Percentiles rank a stretch among this genome's conserved stretches.
phyloP scores from a whole-genome alignment of 2,113 vertebrate species.

The Melanocharis versteri region DNA sequence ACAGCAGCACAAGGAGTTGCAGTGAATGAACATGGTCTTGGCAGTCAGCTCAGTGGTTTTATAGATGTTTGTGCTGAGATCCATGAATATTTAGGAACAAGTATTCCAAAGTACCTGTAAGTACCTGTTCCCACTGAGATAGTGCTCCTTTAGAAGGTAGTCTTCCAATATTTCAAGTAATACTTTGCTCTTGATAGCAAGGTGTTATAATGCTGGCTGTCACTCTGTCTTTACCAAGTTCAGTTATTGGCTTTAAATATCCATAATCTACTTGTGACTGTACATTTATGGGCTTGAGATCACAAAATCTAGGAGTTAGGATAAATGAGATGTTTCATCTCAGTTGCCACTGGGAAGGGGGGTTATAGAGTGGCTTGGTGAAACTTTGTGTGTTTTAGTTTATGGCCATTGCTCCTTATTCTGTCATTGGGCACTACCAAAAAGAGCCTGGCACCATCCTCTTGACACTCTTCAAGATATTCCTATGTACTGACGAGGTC shows the following conservation, averaged over 20 bases:
- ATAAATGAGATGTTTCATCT: not conserved
- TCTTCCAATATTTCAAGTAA: rapidly evolving
- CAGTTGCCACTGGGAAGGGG: not conserved
- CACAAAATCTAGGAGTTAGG: not conserved
- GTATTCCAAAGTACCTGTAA: not conserved
- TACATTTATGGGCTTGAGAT: not conserved
- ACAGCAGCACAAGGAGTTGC: not conserved
- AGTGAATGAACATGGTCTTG: not conserved
- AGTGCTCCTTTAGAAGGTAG: not conserved
- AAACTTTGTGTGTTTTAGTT: not conserved
- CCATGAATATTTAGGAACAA: not conserved
- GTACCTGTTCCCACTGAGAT: not conserved
- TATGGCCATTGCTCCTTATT: not conserved
- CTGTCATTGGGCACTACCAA: not conserved
- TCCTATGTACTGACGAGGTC: not conserved
- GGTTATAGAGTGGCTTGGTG: not conserved
- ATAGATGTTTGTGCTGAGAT: not conserved
- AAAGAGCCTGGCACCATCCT: not conserved
- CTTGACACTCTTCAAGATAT: not conserved
- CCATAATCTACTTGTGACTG: not conserved
- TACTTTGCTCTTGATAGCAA: not conserved
- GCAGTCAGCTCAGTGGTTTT: not conserved
- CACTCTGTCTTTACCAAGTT: not conserved
- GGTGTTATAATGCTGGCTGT: not conserved
- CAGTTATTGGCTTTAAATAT: not conserved